phyloP scores from a whole-genome alignment of 92 coral and sea anemone genomes.

The Epizoanthus scotinus region DNA sequence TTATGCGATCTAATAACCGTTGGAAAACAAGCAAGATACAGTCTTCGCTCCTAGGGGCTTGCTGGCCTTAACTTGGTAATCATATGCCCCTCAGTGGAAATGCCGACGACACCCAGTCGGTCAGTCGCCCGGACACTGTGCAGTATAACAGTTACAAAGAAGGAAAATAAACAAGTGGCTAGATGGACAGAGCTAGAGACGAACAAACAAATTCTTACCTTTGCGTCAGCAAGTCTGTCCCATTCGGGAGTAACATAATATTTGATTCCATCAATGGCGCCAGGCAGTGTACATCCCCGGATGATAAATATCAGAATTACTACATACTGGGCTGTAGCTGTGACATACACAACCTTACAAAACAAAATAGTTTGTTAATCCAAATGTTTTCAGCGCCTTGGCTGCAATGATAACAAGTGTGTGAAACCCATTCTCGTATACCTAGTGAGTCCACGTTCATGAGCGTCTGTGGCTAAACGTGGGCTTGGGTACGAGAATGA shows the following conservation, averaged over 20 bases:
- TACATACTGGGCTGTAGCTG: too few species aligned
- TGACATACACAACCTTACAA: slow-evolving; percentile 82
- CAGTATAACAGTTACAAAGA: background rate
- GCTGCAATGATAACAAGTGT: background rate
- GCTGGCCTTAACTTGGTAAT: too few species aligned
- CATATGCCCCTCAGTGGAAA: too few species aligned
- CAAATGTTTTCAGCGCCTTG: background rate
- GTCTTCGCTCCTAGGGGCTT: too few species aligned
- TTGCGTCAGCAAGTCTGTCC: slow-evolving; percentile 71
- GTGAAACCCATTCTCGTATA: background rate
- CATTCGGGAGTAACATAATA: slow-evolving; percentile 78
- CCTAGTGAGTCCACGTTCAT: too few species aligned
- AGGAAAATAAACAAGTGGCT: background rate
- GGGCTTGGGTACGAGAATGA: too few species aligned
- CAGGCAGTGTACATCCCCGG: slow-evolving; percentile 91
- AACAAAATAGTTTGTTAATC: background rate
- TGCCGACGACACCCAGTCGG: too few species aligned
- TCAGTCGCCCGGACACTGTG: too few species aligned
- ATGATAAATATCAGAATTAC: too few species aligned
- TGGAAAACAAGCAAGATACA: too few species aligned
- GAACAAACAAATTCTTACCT: slow-evolving; percentile 40
- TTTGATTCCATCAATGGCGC: slow-evolving; percentile 70
- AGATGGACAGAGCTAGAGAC: background rate
- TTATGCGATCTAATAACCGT: too few species aligned
- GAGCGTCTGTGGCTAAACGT: too few species aligned